These are phyloP conservation scores for Drosophila barbarae DNA, from an alignment of 2,888 invertebrate genomes.

Conservation along the genomic window DNA sequence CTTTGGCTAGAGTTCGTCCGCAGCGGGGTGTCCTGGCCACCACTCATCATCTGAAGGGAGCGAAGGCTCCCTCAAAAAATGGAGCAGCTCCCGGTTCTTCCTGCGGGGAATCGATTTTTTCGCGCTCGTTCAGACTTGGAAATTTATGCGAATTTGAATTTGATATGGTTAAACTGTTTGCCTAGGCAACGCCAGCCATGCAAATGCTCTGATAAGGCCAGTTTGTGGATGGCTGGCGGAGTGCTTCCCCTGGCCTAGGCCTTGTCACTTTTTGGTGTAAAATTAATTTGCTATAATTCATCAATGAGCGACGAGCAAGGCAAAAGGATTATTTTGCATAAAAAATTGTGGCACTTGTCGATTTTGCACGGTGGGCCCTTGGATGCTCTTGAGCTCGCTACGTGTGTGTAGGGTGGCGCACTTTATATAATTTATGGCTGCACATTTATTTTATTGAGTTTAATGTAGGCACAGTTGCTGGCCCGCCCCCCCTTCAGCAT, in stretches of 20 bases:
- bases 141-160: conserved; percentile 73
- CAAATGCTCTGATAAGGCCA: conserved; percentile 63
- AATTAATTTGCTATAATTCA: conserved; percentile 78
- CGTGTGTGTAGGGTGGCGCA: conserved; percentile 62
- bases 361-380: conserved; percentile 58
- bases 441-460: conserved; percentile 72
- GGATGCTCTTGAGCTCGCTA: conserved; percentile 21
- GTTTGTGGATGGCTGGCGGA: background rate
- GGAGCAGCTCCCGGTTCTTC: conserved; percentile 51
- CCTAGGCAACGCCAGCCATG: conserved; percentile 66
- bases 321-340: conserved; percentile 67
- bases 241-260: conserved; percentile 49
- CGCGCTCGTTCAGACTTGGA: conserved; percentile 35
- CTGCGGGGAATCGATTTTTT: conserved; percentile 62
- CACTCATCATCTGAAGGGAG: conserved; percentile 48
- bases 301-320: conserved; percentile 59
- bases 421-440: conserved; percentile 66
- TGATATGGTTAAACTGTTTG: conserved; percentile 73
- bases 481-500: conserved; percentile 26
- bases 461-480: conserved; percentile 65
- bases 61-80: conserved; percentile 29
- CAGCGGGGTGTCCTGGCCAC: conserved; percentile 29
- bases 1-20: conserved; percentile 58
- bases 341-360: conserved; percentile 68
- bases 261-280: conserved; percentile 68